These are phyloP conservation scores for Sitodiplosis mosellana DNA, from an alignment of 1,140 invertebrate species.

Conservation along the genomic window DNA sequence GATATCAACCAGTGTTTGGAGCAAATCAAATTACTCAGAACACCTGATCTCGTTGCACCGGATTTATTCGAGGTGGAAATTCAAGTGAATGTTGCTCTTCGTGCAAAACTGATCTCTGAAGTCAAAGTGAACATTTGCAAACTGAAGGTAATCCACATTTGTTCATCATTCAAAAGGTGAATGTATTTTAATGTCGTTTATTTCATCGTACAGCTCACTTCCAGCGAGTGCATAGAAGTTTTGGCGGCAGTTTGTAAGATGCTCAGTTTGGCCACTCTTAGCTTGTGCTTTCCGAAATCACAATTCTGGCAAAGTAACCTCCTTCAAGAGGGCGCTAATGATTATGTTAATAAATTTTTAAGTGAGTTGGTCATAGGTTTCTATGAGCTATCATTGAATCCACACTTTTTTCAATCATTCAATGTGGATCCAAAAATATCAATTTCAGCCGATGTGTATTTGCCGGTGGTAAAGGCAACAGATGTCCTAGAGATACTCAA, in stretches of 20 bases:
- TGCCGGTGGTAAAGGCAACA: slow-evolving; percentile 51
- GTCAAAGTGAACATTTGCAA: slow-evolving; percentile 49
- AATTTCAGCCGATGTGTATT: slow-evolving; percentile 49
- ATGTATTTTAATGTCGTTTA: too few relatives aligned
- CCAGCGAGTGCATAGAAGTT: slow-evolving; percentile 44
- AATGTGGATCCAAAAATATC: too few relatives aligned
- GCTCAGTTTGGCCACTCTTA: slow-evolving; percentile 51
- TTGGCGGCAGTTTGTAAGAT: slow-evolving; percentile 49
- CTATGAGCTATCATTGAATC: neutral
- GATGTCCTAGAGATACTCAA: slow-evolving; percentile 49
- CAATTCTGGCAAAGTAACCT: slow-evolving; percentile 33
- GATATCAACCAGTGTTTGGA: slow-evolving; percentile 48
- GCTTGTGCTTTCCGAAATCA: slow-evolving; percentile 51
- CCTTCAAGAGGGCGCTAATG: slow-evolving; percentile 10
- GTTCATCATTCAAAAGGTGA: neutral
- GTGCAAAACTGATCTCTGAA: slow-evolving; percentile 56
- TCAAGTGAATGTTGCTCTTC: slow-evolving; percentile 51
- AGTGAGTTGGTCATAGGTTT: too few relatives aligned
- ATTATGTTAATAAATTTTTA: slow-evolving; percentile 20
- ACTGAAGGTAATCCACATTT: slow-evolving; percentile 45
- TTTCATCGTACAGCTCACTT: slow-evolving; percentile 37
- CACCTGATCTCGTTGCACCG: slow-evolving; percentile 30
- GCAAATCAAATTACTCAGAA: slow-evolving; percentile 37
- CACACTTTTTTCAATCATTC: neutral
- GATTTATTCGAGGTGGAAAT: slow-evolving; percentile 29